Conservation (phyloP, 2,888 invertebrate species). For the Agrotis ipsilon region DNA sequence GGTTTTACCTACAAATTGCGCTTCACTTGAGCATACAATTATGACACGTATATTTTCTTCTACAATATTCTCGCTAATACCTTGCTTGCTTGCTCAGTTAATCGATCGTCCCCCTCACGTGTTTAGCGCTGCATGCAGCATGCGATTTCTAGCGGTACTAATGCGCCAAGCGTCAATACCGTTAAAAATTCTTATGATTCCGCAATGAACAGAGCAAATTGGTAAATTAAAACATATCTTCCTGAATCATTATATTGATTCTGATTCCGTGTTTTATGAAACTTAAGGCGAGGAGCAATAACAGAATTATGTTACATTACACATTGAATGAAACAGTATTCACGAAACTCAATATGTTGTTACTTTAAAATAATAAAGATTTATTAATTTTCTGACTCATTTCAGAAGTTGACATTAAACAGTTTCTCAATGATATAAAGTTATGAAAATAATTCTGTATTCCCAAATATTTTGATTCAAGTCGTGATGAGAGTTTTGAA, state of each 20-base stretch:
- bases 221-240: conserved; percentile 36
- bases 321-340: conserved; percentile 19
- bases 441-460: conserved; percentile 18
- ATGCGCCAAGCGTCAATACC: conserved; percentile 48
- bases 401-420: conserved; percentile 26
- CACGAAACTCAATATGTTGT: conserved; percentile 15
- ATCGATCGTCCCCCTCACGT: conserved; percentile 31
- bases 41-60: background rate
- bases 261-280: conserved; percentile 18
- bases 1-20: conserved; percentile 11
- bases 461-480: conserved; percentile 33
- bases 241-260: conserved; percentile 26
- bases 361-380: conserved; percentile 24
- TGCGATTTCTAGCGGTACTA: conserved; percentile 55
- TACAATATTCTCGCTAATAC: conserved; percentile 6
- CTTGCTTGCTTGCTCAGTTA: conserved; percentile 3
- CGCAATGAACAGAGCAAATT: conserved; percentile 40
- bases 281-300: conserved; percentile 15
- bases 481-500: conserved; percentile 21
- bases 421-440: conserved; percentile 2
- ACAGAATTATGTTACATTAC: conserved; percentile 31
- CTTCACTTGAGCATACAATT: background rate
- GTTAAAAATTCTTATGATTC: conserved; percentile 48
- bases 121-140: conserved; percentile 47
- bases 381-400: conserved; percentile 19